These are phyloP conservation scores for Ceratoteleas bidentatus DNA, from an alignment of 1,140 invertebrate genomes.

Conservation along the genomic window DNA sequence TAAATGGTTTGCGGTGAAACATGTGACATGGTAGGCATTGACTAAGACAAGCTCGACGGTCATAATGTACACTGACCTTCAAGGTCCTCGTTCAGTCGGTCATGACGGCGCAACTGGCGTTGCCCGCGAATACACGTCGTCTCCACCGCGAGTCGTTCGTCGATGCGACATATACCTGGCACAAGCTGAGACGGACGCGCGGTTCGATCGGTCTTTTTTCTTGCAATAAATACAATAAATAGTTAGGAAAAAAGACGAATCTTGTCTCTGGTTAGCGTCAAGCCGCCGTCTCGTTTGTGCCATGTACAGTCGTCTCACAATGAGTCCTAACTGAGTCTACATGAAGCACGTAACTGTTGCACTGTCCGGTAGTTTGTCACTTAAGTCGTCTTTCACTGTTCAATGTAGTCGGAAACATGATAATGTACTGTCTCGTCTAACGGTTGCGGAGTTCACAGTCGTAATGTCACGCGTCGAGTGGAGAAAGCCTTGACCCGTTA, in stretches of 20 bases:
- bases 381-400: conserved; percentile 49
- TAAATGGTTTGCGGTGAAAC: conserved; percentile 76
- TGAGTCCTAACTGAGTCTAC: conserved; percentile 26
- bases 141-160: conserved; percentile 28
- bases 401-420: conserved; percentile 38
- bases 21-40: conserved; percentile 73
- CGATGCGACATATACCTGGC: conserved; percentile 9
- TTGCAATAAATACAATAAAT: conserved; percentile 65
- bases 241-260: conserved; percentile 57
- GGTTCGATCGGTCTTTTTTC: conserved; percentile 40
- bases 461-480: conserved; percentile 50
- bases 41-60: conserved; percentile 73
- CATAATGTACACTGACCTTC: conserved; percentile 55
- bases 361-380: conserved; percentile 55
- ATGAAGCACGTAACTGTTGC: conserved; percentile 45
- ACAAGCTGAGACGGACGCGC: conserved; percentile 13
- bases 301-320: conserved; percentile 18
- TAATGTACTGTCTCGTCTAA: conserved; percentile 61
- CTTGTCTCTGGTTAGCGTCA: conserved; percentile 10
- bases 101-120: conserved; percentile 28
- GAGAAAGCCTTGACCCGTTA: conserved; percentile 59
- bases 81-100: conserved; percentile 52
- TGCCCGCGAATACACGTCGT: conserved; percentile 43
- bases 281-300: conserved; percentile 17
- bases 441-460: conserved; percentile 51